Conservation (phyloP, 2,113 vertebrate species). For the Anhinga anhinga region DNA sequence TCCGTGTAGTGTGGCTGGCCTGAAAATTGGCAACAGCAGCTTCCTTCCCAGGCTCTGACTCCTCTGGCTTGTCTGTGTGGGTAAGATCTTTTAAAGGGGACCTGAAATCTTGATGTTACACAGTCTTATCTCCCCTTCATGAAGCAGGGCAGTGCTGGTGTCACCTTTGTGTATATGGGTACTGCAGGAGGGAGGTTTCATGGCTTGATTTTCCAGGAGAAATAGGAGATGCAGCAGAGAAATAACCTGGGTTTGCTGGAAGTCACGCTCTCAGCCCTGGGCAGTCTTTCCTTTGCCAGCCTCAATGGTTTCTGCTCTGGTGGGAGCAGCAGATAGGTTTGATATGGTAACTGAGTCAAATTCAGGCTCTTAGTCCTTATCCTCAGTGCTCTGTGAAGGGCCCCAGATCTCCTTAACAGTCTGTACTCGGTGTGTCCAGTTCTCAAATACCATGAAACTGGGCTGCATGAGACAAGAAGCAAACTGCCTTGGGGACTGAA, state of each 20-base stretch:
- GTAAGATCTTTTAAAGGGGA: neutral
- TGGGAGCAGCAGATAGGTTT: neutral
- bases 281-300: neutral
- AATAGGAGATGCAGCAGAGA: neutral
- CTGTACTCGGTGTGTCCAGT: neutral
- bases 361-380: neutral
- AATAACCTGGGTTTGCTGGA: neutral
- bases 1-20: neutral
- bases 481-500: neutral
- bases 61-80: neutral
- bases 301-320: neutral
- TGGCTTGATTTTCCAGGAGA: neutral
- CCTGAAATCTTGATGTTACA: neutral
- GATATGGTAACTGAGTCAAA: neutral
- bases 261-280: neutral
- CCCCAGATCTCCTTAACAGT: neutral
- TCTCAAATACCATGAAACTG: neutral
- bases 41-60: conserved; percentile 21
- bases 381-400: neutral
- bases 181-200: accelerated
- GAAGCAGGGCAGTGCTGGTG: neutral
- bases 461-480: neutral
- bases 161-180: too few relatives aligned
- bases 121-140: neutral
- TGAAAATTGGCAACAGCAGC: conserved; percentile 12